These are phyloP conservation scores for Leptopilina syphax DNA, from an alignment of 2,888 invertebrate genomes.

Conservation along the genomic window DNA sequence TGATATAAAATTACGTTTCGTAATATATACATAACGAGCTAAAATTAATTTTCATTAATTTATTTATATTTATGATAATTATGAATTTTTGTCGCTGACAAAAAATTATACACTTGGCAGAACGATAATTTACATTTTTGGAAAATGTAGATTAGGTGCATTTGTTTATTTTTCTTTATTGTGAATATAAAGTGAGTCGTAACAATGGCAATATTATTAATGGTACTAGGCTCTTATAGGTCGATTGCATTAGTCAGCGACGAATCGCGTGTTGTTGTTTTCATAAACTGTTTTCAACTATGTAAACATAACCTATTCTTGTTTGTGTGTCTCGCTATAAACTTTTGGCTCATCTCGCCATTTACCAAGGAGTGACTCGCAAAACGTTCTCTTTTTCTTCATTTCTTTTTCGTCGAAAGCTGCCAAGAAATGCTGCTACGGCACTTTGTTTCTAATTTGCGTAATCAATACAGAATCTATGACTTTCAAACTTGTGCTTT, in stretches of 20 bases:
- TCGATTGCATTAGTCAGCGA: not conserved
- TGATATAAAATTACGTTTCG: no score
- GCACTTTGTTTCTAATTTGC: constrained; percentile 24
- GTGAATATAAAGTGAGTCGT: not conserved
- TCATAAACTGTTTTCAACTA: constrained; percentile 12
- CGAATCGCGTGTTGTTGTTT: constrained; percentile 26
- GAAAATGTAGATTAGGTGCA: not conserved
- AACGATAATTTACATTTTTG: not conserved
- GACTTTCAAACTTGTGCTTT: constrained; percentile 27
- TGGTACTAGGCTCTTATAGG: not conserved
- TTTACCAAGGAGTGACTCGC: not conserved
- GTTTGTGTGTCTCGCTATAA: not conserved
- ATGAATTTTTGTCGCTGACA: no score
- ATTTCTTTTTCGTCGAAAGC: not conserved
- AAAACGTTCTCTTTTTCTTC: not conserved
- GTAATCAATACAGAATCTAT: constrained; percentile 21
- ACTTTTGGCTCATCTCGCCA: not conserved
- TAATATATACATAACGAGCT: no score
- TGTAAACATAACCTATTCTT: constrained; percentile 28
- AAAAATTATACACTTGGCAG: no score
- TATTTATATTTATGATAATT: no score
- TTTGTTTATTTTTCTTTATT: not conserved
- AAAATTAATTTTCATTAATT: no score
- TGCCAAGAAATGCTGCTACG: constrained; percentile 9
- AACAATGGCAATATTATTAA: not conserved